Evolutionary conservation across 2,888 invertebrate genomes (phyloP), one percentile per base, ranked within the genome.

Genomic region (Coleophora flavipennella): DNA sequence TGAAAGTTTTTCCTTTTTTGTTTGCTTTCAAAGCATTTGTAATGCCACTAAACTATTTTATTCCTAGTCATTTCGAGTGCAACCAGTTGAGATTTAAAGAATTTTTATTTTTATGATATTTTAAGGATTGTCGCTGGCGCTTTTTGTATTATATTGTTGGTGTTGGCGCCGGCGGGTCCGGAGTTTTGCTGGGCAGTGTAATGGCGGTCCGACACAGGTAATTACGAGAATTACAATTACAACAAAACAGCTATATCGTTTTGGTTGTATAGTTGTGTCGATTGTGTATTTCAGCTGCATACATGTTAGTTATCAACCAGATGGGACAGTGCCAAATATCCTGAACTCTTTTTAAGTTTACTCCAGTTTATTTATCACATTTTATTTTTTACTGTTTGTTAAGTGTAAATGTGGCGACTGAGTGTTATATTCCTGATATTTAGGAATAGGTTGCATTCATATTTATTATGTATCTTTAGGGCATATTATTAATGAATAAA

Each of bases 241-340:
- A 28, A 31, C 13, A 1, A 12, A 13, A 33, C 33, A 27, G 9
- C 33, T 13, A n/a, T 13, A 20, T 36, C 12, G 31, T 26, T 27
- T 31, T n/a, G 7, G 31, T 26, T 33, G 33, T 11, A 14, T 12
- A 9, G 32, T 35, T 40, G 34, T 31, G 35, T 35, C 36, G 13
- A 10, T 13, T 20, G 14, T 25, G 33, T 13, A 36, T 34, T n/a
- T 45, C 40, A 59, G 54, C 59, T 68, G 72, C 70, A 72, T 67
- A 68, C 48, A 58, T 50, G 61, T 66, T 58, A 61, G 53, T 59
- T 63, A 55, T 55, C 58, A 55, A 59, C 58, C 67, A 65, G 73
- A 74, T 72, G 77, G 80, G 81, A 73, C 76, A 77, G 85, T 85
- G 85, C 85, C 85, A 85, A 85, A 85, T 81, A 84, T 69, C 79